phyloP scores from a whole-genome alignment of 2,797 vertebrate genomes.

The Muscicapa striata region DNA sequence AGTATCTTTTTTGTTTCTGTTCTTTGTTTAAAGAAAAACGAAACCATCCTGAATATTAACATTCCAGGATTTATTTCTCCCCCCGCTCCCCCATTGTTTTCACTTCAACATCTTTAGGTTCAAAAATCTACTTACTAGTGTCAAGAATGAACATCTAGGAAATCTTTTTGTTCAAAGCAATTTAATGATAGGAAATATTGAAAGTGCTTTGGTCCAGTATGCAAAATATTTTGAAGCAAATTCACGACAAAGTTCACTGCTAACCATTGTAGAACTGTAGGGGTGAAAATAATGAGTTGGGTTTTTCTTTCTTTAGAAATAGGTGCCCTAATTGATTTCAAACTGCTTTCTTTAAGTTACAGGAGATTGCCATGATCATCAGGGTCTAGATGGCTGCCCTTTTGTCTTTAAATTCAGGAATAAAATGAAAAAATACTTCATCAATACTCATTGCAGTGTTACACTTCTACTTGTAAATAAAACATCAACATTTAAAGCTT shows the following conservation, averaged over 20 bases:
- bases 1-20: not conserved
- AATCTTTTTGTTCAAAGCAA: not conserved
- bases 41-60: not conserved
- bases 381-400: not conserved
- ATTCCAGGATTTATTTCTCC: not conserved
- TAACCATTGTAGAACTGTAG: not conserved
- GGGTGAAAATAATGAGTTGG: not conserved
- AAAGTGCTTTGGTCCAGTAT: not conserved
- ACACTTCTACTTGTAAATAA: not conserved
- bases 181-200: not conserved
- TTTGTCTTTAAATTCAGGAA: not conserved
- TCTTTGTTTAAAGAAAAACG: not conserved
- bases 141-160: not conserved
- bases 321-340: not conserved
- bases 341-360: not conserved
- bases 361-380: not conserved
- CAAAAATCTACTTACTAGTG: not conserved
- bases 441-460: not conserved
- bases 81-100: fast-evolving
- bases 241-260: not conserved
- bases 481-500: not conserved
- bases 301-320: not conserved
- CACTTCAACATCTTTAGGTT: not conserved
- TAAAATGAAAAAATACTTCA: not conserved
- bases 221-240: not conserved